Base-by-base conservation (phyloP, 2,113 vertebrate species). In the Scomber japonicus region DNA sequence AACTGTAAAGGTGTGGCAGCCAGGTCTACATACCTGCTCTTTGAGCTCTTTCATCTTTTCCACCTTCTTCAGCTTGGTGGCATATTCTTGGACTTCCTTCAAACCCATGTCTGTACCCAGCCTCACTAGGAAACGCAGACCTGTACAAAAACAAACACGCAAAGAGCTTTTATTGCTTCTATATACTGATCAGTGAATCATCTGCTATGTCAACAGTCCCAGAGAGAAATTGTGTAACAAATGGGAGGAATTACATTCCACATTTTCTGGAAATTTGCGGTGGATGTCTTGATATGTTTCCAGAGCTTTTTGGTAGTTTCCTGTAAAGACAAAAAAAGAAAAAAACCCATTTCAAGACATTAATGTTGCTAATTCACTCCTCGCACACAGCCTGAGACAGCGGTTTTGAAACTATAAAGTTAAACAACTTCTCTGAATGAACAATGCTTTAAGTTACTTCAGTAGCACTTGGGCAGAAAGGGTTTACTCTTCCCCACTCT, bases 271-370 rank as follows among this genome's bases (percentile, higher is more conserved):
- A 91, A 99, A 99, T 91, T 95, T 97, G 89, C 93, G 94, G 82
- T 99, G 97, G 91, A 98, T 97, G 17, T 96, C 95, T 93, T 97
- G 98, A 56, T 99, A 99, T 3, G 97, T 99, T 84, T 99, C 97
- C 83, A 98, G 93, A 60, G 98, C 96, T 94, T 96, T 98, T 83
- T 97, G 98, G 90, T 98, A 99, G 93, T 99, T 99, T 91, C 98
- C 98, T 99, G 86, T 53, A 78, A 55, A 59, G 56, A 49, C 9
- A 60, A 7, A 57, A 35, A 49, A 63, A 19, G 17, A 59, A 61
- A 59, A 6, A 27, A 55, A 3, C 3, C 1, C 11, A 3, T 2
- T 48, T 54, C 11, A 56, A n/a, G 59, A 3, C 10, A 53, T 60
- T 44, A 46, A 45, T 11, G 14, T 21, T 45, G 21, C 5, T 6